Conservation (phyloP, 2,797 vertebrate genomes). For the Momotus momota region DNA sequence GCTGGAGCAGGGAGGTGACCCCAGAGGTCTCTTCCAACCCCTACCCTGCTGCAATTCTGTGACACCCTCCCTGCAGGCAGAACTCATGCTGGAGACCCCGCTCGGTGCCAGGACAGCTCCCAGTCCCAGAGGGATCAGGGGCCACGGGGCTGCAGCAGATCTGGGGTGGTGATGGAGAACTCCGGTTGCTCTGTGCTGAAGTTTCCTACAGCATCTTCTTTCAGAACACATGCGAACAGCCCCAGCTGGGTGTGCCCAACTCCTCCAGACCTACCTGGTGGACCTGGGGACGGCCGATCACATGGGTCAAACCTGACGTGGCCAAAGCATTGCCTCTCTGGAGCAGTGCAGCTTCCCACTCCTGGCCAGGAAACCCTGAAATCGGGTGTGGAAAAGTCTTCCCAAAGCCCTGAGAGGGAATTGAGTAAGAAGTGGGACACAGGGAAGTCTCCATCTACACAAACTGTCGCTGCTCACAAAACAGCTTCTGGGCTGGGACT, state of each 20-base stretch:
- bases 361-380: neutral
- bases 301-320: neutral
- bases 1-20: neutral
- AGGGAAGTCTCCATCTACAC: neutral
- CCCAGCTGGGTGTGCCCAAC: neutral
- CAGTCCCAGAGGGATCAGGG: neutral
- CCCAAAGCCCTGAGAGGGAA: neutral
- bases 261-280: neutral
- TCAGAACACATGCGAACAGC: rapidly evolving
- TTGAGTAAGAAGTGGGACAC: rapidly evolving
- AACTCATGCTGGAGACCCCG: neutral
- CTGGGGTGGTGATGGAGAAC: neutral
- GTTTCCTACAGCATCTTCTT: neutral
- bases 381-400: neutral
- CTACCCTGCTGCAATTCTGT: neutral
- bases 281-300: neutral
- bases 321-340: neutral
- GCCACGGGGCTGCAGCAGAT: rapidly evolving
- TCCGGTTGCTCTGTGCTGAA: neutral
- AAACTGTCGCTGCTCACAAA: neutral
- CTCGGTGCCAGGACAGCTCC: neutral
- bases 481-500: neutral
- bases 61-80: neutral
- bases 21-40: neutral
- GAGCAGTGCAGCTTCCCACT: rapidly evolving